phyloP scores from a whole-genome alignment of 2,797 vertebrate species.

The Melanotaenia maccullochi region DNA sequence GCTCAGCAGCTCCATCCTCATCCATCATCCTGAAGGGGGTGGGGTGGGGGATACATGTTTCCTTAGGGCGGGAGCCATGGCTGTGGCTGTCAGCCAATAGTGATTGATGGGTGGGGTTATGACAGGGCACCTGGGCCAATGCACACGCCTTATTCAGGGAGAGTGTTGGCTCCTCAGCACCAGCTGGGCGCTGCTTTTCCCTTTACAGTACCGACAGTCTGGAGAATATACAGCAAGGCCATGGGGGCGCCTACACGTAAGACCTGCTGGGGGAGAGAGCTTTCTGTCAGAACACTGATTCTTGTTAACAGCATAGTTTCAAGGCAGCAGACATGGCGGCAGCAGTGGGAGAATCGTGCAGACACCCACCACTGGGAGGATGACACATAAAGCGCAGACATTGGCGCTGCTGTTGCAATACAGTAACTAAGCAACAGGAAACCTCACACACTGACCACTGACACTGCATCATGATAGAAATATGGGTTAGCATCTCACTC shows the following conservation, averaged over 20 bases:
- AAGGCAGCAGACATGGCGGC: slow-evolving; percentile 54
- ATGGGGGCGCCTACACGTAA: slow-evolving; percentile 8
- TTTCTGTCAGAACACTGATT: slow-evolving; percentile 37
- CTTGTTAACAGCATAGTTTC: slow-evolving; percentile 61
- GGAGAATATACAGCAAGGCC: slow-evolving; percentile 17
- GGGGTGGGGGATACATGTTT: slow-evolving; percentile 64
- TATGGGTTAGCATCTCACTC: slow-evolving; percentile 66
- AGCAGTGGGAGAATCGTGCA: slow-evolving; percentile 65
- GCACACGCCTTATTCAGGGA: slow-evolving; percentile 46
- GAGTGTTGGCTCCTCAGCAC: slow-evolving; percentile 32
- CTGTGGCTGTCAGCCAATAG: slow-evolving; percentile 59
- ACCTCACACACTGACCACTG: slow-evolving; percentile 77
- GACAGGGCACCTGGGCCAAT: slow-evolving; percentile 65
- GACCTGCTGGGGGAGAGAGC: slow-evolving; percentile 41
- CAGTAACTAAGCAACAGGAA: slow-evolving; percentile 80
- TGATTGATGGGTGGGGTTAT: slow-evolving; percentile 79
- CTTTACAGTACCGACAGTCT: slow-evolving; percentile 14
- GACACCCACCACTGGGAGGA: slow-evolving; percentile 72
- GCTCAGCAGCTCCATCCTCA: slow-evolving; percentile 56
- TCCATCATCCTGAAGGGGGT: slow-evolving; percentile 76
- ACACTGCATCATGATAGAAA: slow-evolving; percentile 73
- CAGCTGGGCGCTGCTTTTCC: slow-evolving; percentile 43
- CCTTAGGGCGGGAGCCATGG: slow-evolving; percentile 55
- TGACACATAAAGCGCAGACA: slow-evolving; percentile 74
- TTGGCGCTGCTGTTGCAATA: slow-evolving; percentile 66